Conservation (phyloP, 2,797 vertebrate genomes). For the Danio albolineatus region DNA sequence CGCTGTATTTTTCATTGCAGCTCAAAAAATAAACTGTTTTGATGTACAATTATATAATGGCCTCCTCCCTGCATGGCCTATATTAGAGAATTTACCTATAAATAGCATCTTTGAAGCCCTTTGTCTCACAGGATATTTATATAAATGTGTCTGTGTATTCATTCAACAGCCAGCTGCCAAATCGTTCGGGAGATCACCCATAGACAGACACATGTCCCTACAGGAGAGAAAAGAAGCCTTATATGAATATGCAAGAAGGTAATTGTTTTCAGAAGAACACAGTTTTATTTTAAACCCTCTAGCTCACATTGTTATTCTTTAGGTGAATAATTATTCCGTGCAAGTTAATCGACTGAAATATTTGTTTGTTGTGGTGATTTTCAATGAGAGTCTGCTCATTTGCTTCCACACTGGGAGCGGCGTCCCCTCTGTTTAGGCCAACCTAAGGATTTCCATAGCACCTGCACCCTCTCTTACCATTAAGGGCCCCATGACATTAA, state of each 20-base stretch:
- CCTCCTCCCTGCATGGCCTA: not conserved
- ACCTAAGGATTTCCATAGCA: too few relatives aligned
- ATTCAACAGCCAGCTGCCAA: constrained; percentile 81
- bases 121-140: constrained; percentile 14
- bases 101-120: constrained; percentile 12
- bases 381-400: too few relatives aligned
- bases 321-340: too few relatives aligned
- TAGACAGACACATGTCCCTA: constrained; percentile 92
- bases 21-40: not conserved
- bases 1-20: not conserved
- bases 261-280: constrained; percentile 39
- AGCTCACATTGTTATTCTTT: not conserved
- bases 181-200: constrained; percentile 88
- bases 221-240: constrained; percentile 93
- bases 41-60: not conserved
- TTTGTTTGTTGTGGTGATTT: too few relatives aligned
- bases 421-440: too few relatives aligned
- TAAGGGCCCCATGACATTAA: too few relatives aligned
- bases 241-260: constrained; percentile 93
- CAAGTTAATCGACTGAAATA: too few relatives aligned
- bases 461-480: too few relatives aligned
- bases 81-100: constrained; percentile 13
- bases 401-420: too few relatives aligned
- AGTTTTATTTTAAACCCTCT: not conserved
- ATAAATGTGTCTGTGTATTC: constrained; percentile 38